Evolutionary conservation across 2,888 invertebrate genomes (phyloP), one percentile per base, ranked within the genome.

Genomic region (Pollenia griseotomentosa): DNA sequence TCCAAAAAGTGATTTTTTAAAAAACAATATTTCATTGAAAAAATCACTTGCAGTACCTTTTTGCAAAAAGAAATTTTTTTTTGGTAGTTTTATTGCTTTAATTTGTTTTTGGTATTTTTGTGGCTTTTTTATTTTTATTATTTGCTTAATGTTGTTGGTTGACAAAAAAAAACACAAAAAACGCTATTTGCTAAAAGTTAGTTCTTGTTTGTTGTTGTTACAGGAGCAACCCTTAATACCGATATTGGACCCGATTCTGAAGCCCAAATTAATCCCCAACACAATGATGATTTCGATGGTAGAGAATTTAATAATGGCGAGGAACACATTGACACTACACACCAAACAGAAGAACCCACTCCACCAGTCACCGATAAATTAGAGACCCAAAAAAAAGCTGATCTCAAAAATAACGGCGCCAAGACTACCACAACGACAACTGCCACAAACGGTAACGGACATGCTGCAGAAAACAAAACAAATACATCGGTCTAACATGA

Each of bases 231-330:
- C 77, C 94, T 95, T 89, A 95, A 95, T 92, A 95, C 95, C 88
- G 95, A 95, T 91, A 94, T 95, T 89, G 91, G 93, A 89, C 95
- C 95, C 70, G 95, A 95, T 91, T 95, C 95, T 71, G 95, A 94
- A 88, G 95, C 95, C 89, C 95, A 95, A 84, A 95, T 95, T 89
- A 95, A 95, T 87, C 95, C 95, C 55, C 94, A 95, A 12, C 95
- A 94, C 59, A 93, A 95, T 40, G 93, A 93, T 44, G 95, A 95
- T 88, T 95, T 95, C 87, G 93, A 93, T 82, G 95, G 95, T 80
- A 91, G 92, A 90, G 93, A 93, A 77, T 91, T 91, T 68, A 90
- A 90, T 85, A 91, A 91, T 89, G 93, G 91, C 87, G 92, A 92
- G 63, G 93, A 93, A 88, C 93, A 93, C 86, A 93, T 93, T 87